Base-by-base conservation (phyloP, 2,888 invertebrate genomes). In the Lymantria dispar region DNA sequence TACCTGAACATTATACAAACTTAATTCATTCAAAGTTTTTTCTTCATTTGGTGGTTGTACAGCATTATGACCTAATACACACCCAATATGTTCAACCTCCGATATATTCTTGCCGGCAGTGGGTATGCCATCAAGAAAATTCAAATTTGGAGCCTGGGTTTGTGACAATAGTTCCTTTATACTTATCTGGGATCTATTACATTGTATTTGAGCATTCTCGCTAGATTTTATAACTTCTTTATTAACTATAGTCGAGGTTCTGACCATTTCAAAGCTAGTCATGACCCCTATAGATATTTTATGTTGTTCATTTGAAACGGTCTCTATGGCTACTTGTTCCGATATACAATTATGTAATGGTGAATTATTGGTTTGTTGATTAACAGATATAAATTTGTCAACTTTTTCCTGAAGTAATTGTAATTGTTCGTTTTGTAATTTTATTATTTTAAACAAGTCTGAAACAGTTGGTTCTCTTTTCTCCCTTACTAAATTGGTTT, bases 241-340 rank as follows among this genome's bases (percentile, higher is more conserved):
- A 54, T 91, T 91, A 7, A 89, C 85, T 11, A 90, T 77, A 30
- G 89, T 91, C 11, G 91, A 90, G 29, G 90, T 91, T 43, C 84
- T 70, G 0, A 91, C 85, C 71, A 95, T 92, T 83, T 95, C 94
- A 77, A 95, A 94, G 76, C 94, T 95, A 1, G 95, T 95, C 93
- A 94, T 95, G 1, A 95, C 93, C 51, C 95, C 95, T 48, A 95
- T 94, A 0, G 95, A 94, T 68, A 94, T 93, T 80, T 92, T 94
- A 64, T 83, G 92, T 51, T 77, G 79, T 56, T 78, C 83, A 54
- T 78, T 79, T 76, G 83, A 78, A 76, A 64, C 76, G 64, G 76
- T 68, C 75, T 80, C 71, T 60, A 88, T 57, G 43, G 81, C 70
- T 7, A 84, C 76, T 56, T 84, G 81, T 53, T 85, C 81, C 1